Base-by-base conservation (phyloP, 2,113 vertebrate species). In the Tetrao urogallus region DNA sequence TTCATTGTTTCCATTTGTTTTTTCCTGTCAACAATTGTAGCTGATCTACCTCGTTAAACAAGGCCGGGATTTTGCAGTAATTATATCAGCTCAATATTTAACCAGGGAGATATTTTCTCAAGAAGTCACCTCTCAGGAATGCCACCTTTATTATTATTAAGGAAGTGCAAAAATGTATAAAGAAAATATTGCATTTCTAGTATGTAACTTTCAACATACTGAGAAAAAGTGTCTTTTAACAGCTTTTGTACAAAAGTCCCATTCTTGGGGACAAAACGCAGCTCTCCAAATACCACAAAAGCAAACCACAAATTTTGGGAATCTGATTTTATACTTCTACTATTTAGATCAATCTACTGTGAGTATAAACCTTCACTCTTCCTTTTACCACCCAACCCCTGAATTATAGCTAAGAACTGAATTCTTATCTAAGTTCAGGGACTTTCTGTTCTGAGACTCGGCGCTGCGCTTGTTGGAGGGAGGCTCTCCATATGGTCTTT, bases 201-300 rank as follows among this genome's bases (percentile, higher is more conserved):
- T 16, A 63, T 27, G 34, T n/a, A 81, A 20, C 56, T 79, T 45
- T 40, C 38, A 73, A 61, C 38, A 28, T 28, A 40, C 36, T 13
- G 61, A 40, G 25, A 36, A 64, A 28, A 64, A 28, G 61, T 19
- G 61, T 27, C 14, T 73, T 79, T 58, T 18, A 73, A 54, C 45
- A 56, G 19, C 34, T 32, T 72, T 50, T 57, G 17, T 48, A 32
- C 17, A 13, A 3, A 64, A 50, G 56, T n/a, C 30, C 10, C 24
- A 18, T 73, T 54, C n/a, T 32, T 60, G 38, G 6, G 19, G n/a
- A 56, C 21, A 32, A 36, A 8, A 1, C 3, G 9, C 1, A 1
- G 40, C 20, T 56, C 47, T 81, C 40, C 0, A 0, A 70, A 50
- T 75, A 48, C 34, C 2, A 32, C 7, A 40, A 40, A 63, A 40